Base-by-base conservation (phyloP, 2,113 vertebrate species). In the Terrapene triunguis region DNA sequence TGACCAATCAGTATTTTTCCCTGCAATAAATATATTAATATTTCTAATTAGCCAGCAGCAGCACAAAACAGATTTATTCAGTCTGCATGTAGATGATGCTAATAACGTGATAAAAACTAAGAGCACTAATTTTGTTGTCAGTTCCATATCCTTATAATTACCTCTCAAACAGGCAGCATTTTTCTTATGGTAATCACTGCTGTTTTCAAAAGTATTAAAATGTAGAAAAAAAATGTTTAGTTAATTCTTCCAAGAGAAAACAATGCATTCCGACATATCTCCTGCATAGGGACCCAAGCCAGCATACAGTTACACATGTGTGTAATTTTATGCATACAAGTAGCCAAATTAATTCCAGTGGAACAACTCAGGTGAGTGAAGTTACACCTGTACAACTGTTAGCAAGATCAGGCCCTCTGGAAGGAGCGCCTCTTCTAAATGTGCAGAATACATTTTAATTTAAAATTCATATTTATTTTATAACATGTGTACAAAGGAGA, bases 111-210 rank as follows among this genome's bases (percentile, higher is more conserved):
- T 42, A 72, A 96, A 96, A 96, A 42, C 29, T 25, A 93, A 91
- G 59, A 97, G n/a, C 80, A 84, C 29, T 96, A 97, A 98, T 98
- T 98, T 98, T 97, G 51, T 85, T 97, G 89, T 97, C 97, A 98
- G 89, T 98, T 97, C 89, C 89, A 85, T 94, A 97, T 89, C 48
- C 79, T 95, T 92, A 85, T 81, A 98, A 97, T 97, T 97, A 96
- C 69, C 50, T 89, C 50, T 88, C 94, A 97, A 97, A 96, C 51
- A 96, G 85, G 65, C 38, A 95, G 80, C 76, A 94, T 50, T 97
- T 95, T 94, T 95, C 72, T 97, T 85, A 83, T 81, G 12, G 80
- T 90, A 97, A 98, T 97, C 97, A 95, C 83, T 57, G 84, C 65
- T 89, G 48, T 96, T 96, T 95, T 22, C 72, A 94, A 97, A 90